phyloP scores from a whole-genome alignment of 2,888 invertebrate species.

The Aquatica leii region DNA sequence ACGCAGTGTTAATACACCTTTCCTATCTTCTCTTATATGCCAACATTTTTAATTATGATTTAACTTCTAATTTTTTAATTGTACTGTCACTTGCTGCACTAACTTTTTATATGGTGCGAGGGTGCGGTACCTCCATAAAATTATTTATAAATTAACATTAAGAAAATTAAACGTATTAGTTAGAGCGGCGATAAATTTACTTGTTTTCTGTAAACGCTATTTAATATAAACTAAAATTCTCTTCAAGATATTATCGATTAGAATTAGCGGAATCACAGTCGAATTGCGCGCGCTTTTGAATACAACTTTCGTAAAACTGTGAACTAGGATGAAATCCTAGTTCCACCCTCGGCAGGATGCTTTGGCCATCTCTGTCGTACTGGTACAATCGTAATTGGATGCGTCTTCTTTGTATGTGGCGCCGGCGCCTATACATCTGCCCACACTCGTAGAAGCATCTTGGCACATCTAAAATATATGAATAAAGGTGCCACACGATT shows the following conservation, averaged over 20 bases:
- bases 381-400: slow-evolving; percentile 13
- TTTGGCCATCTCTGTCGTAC: slow-evolving; percentile 39
- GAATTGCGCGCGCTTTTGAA: slow-evolving; percentile 41
- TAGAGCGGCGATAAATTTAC: too few species aligned
- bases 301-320: slow-evolving; percentile 44
- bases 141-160: background rate
- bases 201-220: background rate
- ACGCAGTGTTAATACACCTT: slow-evolving; percentile 18
- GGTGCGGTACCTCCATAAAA: slow-evolving; percentile 22
- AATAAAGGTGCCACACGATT: slow-evolving; percentile 14
- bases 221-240: slow-evolving; percentile 13
- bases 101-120: slow-evolving; percentile 22
- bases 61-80: background rate
- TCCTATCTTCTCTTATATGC: slow-evolving; percentile 57
- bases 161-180: background rate
- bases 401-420: slow-evolving; percentile 34
- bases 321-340: slow-evolving; percentile 43
- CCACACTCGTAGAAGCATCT: slow-evolving; percentile 43
- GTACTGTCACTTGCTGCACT: slow-evolving; percentile 8
- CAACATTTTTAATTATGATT: slow-evolving; percentile 44
- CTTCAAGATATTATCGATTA: slow-evolving; percentile 32
- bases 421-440: slow-evolving; percentile 45
- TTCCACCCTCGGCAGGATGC: slow-evolving; percentile 40
- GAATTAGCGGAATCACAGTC: slow-evolving; percentile 19
- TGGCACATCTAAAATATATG: slow-evolving; percentile 34